Evolutionary conservation across 2,113 vertebrate genomes (phyloP).

Genomic region (Onychorhynchus coronatus): DNA sequence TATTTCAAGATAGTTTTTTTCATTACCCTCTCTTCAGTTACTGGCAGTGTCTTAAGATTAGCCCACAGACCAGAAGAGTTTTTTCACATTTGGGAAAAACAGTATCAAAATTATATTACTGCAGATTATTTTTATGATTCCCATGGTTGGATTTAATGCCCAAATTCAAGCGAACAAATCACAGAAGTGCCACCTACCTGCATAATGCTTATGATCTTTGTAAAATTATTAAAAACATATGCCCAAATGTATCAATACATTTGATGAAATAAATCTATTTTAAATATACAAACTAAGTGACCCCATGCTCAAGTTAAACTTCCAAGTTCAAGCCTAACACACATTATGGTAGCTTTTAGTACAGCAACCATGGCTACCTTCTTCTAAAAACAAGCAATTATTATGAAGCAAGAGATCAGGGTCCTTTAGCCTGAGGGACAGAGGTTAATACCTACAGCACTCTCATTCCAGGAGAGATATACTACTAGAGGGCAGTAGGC

Average conservation of each 20-base stretch:
- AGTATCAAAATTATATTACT: background rate
- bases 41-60: background rate
- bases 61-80: background rate
- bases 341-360: background rate
- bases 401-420: too few species aligned
- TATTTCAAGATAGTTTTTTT: background rate
- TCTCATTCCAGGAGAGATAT: background rate
- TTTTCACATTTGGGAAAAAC: background rate
- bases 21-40: background rate
- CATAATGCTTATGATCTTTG: background rate
- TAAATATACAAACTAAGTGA: background rate
- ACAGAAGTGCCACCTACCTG: conserved; percentile 17
- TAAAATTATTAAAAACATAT: background rate
- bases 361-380: background rate
- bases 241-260: background rate
- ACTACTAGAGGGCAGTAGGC: background rate
- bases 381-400: background rate
- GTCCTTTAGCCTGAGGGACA: background rate
- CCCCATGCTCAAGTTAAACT: background rate
- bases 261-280: background rate
- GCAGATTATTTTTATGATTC: background rate
- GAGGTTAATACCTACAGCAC: background rate
- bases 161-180: background rate
- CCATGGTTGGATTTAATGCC: background rate
- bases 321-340: background rate